These are phyloP conservation scores for Trachythela sp. DNA, from an alignment of 64 coral and sea anemone genomes.

Conservation along the genomic window DNA sequence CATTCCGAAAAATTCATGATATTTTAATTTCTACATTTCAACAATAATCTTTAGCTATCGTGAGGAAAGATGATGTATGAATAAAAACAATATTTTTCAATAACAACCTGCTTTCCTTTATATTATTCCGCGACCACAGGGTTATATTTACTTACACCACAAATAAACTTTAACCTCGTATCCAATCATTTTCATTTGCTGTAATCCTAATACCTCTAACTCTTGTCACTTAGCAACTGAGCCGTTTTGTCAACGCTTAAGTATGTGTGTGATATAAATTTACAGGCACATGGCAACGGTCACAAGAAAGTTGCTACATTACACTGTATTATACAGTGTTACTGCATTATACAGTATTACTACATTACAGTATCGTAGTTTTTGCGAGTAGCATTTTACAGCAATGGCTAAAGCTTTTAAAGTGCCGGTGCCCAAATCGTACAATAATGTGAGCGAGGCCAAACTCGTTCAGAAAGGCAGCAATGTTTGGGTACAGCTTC, in stretches of 20 bases:
- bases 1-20: no score
- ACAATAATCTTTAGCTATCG: no score
- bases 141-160: background rate
- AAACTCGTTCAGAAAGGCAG: conserved; percentile 5
- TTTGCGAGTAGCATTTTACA: background rate
- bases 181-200: background rate
- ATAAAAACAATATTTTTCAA: no score
- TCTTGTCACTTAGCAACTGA: background rate
- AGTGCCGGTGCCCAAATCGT: background rate
- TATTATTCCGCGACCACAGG: background rate
- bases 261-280: background rate
- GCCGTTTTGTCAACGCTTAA: background rate
- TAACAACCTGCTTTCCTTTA: background rate
- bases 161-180: background rate
- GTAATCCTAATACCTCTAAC: background rate
- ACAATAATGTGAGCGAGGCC: background rate
- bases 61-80: no score
- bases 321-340: background rate
- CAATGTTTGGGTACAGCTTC: background rate
- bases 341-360: no score
- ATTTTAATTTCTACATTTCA: no score
- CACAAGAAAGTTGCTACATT: background rate
- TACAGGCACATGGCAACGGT: background rate
- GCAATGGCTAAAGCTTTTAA: background rate
- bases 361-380: background rate